A percentile compares a stretch with the other conserved stretches of the same genome.
Evolutionary conservation across 2,797 vertebrate genomes (phyloP).

Genomic region (Hephaestus fuliginosus): DNA sequence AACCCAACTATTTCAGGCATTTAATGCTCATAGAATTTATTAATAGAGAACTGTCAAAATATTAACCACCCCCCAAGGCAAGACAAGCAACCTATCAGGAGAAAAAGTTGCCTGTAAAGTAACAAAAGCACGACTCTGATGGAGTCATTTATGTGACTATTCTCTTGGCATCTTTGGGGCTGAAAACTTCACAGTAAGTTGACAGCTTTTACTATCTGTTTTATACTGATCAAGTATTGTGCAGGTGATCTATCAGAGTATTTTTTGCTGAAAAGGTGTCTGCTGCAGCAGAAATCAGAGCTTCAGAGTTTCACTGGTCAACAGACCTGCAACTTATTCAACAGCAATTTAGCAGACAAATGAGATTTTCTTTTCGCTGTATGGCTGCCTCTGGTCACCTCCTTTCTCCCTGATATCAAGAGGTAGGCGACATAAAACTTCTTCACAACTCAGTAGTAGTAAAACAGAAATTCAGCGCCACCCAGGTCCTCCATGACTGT

Average conservation of each 20-base stretch:
- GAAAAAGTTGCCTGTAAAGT: background rate
- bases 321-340: too few relatives aligned
- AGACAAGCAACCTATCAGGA: background rate
- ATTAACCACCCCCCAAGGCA: background rate
- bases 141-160: background rate
- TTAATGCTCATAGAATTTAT: background rate
- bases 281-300: too few relatives aligned
- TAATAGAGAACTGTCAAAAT: background rate
- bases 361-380: too few relatives aligned
- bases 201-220: background rate
- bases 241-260: background rate
- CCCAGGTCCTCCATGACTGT: background rate
- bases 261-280: too few relatives aligned
- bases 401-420: too few relatives aligned
- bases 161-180: constrained; percentile 8
- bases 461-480: too few relatives aligned
- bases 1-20: background rate
- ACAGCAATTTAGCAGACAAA: too few relatives aligned
- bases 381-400: too few relatives aligned
- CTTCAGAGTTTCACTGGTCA: background rate
- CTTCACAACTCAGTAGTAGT: too few relatives aligned
- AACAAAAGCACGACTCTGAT: background rate
- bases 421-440: too few relatives aligned
- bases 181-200: background rate
- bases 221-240: background rate